These are phyloP conservation scores for Trematocara nigrifrons DNA, from an alignment of 2,113 vertebrate species.

Conservation along the genomic window DNA sequence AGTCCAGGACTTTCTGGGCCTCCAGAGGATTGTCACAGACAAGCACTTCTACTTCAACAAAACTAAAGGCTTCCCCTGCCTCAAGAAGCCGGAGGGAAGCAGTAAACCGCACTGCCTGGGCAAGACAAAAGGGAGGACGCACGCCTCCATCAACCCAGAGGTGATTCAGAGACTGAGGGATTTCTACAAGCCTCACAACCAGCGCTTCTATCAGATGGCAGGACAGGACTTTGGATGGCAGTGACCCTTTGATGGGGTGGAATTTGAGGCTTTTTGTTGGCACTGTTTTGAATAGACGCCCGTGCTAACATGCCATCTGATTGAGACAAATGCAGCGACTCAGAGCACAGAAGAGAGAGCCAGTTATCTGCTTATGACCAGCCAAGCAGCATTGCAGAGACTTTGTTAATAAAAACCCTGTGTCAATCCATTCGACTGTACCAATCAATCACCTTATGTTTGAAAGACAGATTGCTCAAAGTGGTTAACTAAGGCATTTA, in stretches of 20 bases:
- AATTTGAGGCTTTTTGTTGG: background rate
- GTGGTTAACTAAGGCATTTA: background rate
- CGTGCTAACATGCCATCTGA: background rate
- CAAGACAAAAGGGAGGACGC: constrained; percentile 76
- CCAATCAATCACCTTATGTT: background rate
- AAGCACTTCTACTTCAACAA: constrained; percentile 83
- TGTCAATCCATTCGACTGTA: background rate
- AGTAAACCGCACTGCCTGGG: constrained; percentile 81
- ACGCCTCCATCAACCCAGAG: constrained; percentile 65
- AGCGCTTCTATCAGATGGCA: constrained; percentile 74
- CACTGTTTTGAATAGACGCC: background rate
- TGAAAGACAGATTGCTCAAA: background rate
- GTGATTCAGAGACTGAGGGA: constrained; percentile 70
- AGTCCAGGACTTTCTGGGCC: constrained; percentile 79
- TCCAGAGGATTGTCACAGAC: constrained; percentile 78
- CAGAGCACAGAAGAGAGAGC: background rate
- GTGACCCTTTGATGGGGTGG: constrained; percentile 32
- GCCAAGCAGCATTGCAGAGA: background rate
- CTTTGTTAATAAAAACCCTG: background rate
- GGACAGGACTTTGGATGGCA: constrained; percentile 79
- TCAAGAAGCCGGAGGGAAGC: constrained; percentile 79
- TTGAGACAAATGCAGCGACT: background rate
- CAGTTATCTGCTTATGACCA: background rate
- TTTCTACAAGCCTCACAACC: constrained; percentile 76
- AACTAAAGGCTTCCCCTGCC: constrained; percentile 79